phyloP scores from a whole-genome alignment of 2,888 invertebrate species.

The Salpingus planirostris region DNA sequence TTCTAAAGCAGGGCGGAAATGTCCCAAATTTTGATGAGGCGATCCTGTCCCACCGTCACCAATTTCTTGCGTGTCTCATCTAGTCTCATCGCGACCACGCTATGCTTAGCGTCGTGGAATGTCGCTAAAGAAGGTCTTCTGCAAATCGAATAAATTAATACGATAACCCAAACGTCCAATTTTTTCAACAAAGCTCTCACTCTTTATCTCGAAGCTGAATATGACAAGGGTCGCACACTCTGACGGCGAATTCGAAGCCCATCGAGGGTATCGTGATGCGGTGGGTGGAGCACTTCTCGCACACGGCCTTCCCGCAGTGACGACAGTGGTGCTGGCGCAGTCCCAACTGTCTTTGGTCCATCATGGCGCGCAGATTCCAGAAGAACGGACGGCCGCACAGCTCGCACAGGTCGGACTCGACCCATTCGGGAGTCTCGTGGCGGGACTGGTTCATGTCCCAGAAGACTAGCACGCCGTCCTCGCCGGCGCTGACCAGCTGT shows the following conservation, averaged over 20 bases:
- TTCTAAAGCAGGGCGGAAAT: constrained; percentile 52
- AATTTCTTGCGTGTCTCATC: constrained; percentile 83
- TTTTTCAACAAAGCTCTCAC: constrained; percentile 48
- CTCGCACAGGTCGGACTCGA: constrained; percentile 89
- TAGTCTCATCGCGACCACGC: constrained; percentile 77
- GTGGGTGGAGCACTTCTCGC: constrained; percentile 84
- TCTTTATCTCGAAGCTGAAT: constrained; percentile 73
- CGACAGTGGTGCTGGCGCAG: constrained; percentile 87
- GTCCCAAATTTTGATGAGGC: constrained; percentile 91
- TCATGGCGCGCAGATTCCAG: constrained; percentile 98
- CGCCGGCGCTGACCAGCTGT: constrained; percentile 80
- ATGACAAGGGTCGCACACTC: constrained; percentile 91
- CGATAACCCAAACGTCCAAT: constrained; percentile 2
- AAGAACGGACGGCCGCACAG: constrained; percentile 93
- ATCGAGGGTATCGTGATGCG: constrained; percentile 86
- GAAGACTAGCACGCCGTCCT: constrained; percentile 84
- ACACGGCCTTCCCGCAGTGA: constrained; percentile 92
- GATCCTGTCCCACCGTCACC: constrained; percentile 90
- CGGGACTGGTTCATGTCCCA: constrained; percentile 91
- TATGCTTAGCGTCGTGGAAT: constrained; percentile 93
- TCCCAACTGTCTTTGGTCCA: constrained; percentile 91
- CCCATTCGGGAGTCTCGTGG: constrained; percentile 92
- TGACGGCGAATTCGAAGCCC: constrained; percentile 97
- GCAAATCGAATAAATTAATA: constrained; percentile 27
- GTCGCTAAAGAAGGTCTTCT: constrained; percentile 88